Percentiles rank a stretch among this genome's conserved stretches.
phyloP scores from a whole-genome alignment of 2,888 invertebrate genomes.

The Atrina japonica region DNA sequence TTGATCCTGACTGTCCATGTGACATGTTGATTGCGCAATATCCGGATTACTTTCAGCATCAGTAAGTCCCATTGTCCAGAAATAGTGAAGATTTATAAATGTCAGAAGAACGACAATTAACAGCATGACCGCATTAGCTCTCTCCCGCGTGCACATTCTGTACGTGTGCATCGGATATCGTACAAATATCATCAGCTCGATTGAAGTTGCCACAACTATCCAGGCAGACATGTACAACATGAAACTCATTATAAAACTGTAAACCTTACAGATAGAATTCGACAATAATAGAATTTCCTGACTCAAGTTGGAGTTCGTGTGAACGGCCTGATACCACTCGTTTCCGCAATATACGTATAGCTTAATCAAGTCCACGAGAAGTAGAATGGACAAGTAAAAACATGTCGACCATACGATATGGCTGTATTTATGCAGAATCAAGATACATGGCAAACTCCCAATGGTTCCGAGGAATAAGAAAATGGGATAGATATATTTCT shows the following conservation, averaged over 20 bases:
- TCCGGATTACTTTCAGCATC: slow-evolving; percentile 49
- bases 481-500: slow-evolving; percentile 65
- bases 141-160: slow-evolving; percentile 73
- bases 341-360: slow-evolving; percentile 76
- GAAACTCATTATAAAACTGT: slow-evolving; percentile 72
- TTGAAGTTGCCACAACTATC: slow-evolving; percentile 72
- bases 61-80: slow-evolving; percentile 77
- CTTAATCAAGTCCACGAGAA: slow-evolving; percentile 70
- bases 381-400: slow-evolving; percentile 71
- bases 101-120: slow-evolving; percentile 76
- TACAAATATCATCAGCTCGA: slow-evolving; percentile 73
- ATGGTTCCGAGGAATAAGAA: slow-evolving; percentile 72
- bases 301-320: slow-evolving; percentile 55
- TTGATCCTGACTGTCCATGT: slow-evolving; percentile 63
- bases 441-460: slow-evolving; percentile 65
- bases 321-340: slow-evolving; percentile 65
- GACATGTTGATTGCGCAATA: slow-evolving; percentile 47
- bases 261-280: slow-evolving; percentile 76
- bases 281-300: slow-evolving; percentile 66
- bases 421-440: slow-evolving; percentile 63
- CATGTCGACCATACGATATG: slow-evolving; percentile 76
- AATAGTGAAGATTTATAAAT: slow-evolving; percentile 77
- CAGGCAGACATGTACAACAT: slow-evolving; percentile 72
- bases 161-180: slow-evolving; percentile 68
- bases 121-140: slow-evolving; percentile 72